Base-by-base conservation (phyloP, 2,113 vertebrate species). In the Siphamia tubifer region DNA sequence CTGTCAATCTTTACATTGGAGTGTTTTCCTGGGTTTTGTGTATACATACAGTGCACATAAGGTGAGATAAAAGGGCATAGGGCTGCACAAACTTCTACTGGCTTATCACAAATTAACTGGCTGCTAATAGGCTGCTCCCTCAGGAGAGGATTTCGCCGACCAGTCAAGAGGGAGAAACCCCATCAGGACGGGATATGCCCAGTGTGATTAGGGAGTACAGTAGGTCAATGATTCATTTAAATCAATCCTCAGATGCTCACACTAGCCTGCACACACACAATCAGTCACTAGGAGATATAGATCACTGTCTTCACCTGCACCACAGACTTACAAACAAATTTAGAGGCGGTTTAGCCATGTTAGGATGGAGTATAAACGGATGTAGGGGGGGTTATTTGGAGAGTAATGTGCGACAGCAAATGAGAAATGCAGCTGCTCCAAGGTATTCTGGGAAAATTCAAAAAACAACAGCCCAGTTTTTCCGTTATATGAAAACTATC, bases 371-470 rank as follows among this genome's bases (percentile, higher is more conserved):
- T 51, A 70, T 56, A 45, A 73, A 51, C 12, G 21, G 21, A 10
- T 36, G 66, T 9, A 2, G 51, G 38, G 56, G 38, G 57, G 65
- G 74, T 51, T 53, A 64, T 80, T 74, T 77, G 74, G 65, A 81
- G 82, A 81, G 60, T 74, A 75, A 81, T 78, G 80, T 40, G 34
- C 77, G 51, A 60, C 45, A 47, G 64, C 56, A 82, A 92, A 92
- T 69, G 82, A 86, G 82, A 86, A 92, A 92, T 90, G 71, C 90
- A 92, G 88, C 87, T 92, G 90, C 77, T 79, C 73, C 36, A 8
- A 88, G 54, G 83, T 77, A 92, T 93, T 93, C 89, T 90, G 90
- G 89, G 89, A 92, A 92, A 91, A 88, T 87, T 85, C 68, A 74
- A 84, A 89, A 91, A 79, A 91, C 83, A 91, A 90, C 89, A 90